Evolutionary conservation across 2,888 invertebrate genomes (phyloP).

Genomic region (Gandaritis pyraliata): DNA sequence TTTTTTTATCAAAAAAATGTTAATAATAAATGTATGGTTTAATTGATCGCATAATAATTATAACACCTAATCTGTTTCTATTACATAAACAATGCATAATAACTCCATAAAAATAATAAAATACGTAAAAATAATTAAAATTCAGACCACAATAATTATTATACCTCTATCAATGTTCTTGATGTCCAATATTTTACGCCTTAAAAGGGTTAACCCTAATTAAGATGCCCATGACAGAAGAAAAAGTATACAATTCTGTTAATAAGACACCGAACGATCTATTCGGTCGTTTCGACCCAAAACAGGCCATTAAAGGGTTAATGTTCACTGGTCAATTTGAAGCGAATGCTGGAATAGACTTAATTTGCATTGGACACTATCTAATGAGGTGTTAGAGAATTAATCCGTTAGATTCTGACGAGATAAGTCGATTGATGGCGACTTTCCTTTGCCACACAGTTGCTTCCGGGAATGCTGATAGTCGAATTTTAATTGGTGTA

Average conservation of each 20-base stretch:
- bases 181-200: slow-evolving; percentile 55
- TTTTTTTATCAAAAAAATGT: no score
- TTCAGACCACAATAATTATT: slow-evolving; percentile 53
- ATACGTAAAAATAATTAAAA: slow-evolving; percentile 21
- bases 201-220: slow-evolving; percentile 69
- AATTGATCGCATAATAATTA: no score
- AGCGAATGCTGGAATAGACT: slow-evolving; percentile 67
- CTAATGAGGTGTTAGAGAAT: slow-evolving; percentile 81
- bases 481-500: slow-evolving; percentile 54
- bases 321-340: slow-evolving; percentile 66
- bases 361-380: slow-evolving; percentile 74
- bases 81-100: no score
- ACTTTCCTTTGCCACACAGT: slow-evolving; percentile 60
- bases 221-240: slow-evolving; percentile 68
- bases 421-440: slow-evolving; percentile 66
- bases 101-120: slow-evolving; percentile 18
- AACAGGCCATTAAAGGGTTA: slow-evolving; percentile 62
- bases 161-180: slow-evolving; percentile 47
- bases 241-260: slow-evolving; percentile 53
- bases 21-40: no score
- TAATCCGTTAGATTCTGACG: slow-evolving; percentile 73
- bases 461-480: slow-evolving; percentile 65
- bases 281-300: slow-evolving; percentile 50
- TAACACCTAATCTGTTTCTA: no score
- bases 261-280: slow-evolving; percentile 11